Percentiles rank a stretch among this genome's conserved stretches.
Conservation (phyloP, 1,140 invertebrate genomes). For the Scylla paramamosain region DNA sequence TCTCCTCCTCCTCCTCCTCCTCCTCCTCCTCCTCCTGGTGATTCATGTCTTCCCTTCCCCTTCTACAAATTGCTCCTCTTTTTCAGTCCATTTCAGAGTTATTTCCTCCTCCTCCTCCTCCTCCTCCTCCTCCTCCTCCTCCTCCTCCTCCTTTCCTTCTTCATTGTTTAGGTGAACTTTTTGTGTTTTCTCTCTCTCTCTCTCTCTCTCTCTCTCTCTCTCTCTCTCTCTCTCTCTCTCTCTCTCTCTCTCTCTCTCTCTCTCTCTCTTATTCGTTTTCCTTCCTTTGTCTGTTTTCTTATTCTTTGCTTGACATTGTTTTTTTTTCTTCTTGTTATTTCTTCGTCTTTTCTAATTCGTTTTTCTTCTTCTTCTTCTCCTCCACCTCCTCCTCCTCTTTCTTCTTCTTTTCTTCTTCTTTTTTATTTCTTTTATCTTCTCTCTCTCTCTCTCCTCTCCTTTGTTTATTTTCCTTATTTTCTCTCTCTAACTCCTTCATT, state of each 20-base stretch:
- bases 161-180: neutral
- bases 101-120: neutral
- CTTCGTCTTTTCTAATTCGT: neutral
- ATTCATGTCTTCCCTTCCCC: neutral
- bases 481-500: neutral
- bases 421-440: neutral
- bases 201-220: neutral
- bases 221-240: too few species aligned
- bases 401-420: neutral
- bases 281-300: neutral
- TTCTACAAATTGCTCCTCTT: neutral
- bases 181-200: neutral
- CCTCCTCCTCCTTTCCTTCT: neutral
- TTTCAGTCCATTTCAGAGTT: neutral
- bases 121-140: neutral
- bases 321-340: neutral
- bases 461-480: too few species aligned
- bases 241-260: neutral
- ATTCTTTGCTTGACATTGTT: neutral
- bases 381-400: neutral
- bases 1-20: slow-evolving; percentile 29
- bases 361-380: neutral
- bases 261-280: neutral
- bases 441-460: neutral
- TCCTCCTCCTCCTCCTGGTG: slow-evolving; percentile 31